phyloP scores from a whole-genome alignment of 2,888 invertebrate species.

The Ditula angustiorana region DNA sequence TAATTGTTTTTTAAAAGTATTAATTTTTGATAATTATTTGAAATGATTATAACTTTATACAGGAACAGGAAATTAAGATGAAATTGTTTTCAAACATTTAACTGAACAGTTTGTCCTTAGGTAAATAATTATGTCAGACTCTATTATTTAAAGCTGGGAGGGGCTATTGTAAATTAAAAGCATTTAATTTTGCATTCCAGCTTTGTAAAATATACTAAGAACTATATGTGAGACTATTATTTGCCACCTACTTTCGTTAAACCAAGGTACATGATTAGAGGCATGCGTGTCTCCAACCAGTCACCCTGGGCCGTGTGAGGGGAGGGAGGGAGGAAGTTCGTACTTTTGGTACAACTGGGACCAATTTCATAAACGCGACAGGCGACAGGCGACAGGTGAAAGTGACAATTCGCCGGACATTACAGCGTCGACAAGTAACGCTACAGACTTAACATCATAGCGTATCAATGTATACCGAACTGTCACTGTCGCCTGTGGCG shows the following conservation, averaged over 20 bases:
- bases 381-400: too few species aligned
- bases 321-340: too few species aligned
- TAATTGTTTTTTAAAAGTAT: slow-evolving; percentile 35
- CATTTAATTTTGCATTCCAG: slow-evolving; percentile 83
- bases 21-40: slow-evolving; percentile 34
- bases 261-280: neutral
- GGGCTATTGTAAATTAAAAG: slow-evolving; percentile 56
- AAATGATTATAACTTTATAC: slow-evolving; percentile 48
- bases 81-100: slow-evolving; percentile 35
- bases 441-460: too few species aligned
- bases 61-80: slow-evolving; percentile 46
- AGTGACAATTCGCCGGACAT: too few species aligned
- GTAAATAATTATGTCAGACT: slow-evolving; percentile 14
- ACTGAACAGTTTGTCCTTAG: slow-evolving; percentile 24
- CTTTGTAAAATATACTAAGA: slow-evolving; percentile 72
- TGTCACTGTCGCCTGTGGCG: too few species aligned
- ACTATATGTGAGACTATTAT: slow-evolving; percentile 47
- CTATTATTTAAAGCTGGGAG: slow-evolving; percentile 54
- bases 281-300: too few species aligned
- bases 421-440: too few species aligned
- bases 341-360: too few species aligned
- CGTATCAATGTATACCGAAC: too few species aligned
- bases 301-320: too few species aligned
- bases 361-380: too few species aligned
- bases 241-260: neutral